Evolutionary conservation across 2,113 vertebrate species (phyloP).

Genomic region (Eleginops maclovinus): DNA sequence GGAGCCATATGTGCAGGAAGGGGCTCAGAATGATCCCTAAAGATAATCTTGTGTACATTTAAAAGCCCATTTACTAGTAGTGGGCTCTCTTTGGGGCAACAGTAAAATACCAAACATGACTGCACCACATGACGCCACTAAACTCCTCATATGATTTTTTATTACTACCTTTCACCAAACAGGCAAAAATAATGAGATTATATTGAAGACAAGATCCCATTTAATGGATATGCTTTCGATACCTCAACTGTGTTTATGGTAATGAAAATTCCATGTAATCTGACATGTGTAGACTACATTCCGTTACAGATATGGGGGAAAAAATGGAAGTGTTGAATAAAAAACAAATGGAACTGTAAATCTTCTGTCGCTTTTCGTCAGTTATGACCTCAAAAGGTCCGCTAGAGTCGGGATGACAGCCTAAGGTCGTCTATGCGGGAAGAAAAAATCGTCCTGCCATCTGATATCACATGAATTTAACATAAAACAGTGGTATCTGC

Average conservation of each 20-base stretch:
- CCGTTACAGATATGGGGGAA: constrained; percentile 15
- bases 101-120: constrained; percentile 50
- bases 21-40: constrained; percentile 67
- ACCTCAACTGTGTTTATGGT: background rate
- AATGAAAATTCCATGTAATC: constrained; percentile 34
- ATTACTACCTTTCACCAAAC: constrained; percentile 63
- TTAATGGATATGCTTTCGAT: constrained; percentile 12
- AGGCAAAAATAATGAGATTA: constrained; percentile 21
- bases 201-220: background rate
- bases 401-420: background rate
- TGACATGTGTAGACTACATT: constrained; percentile 12
- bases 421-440: background rate
- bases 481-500: background rate
- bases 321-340: background rate
- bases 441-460: background rate
- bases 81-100: constrained; percentile 20
- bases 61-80: constrained; percentile 67
- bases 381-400: constrained; percentile 35
- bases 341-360: constrained; percentile 28
- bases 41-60: constrained; percentile 74
- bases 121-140: constrained; percentile 14
- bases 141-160: constrained; percentile 49
- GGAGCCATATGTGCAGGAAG: constrained; percentile 71
- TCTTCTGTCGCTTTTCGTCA: constrained; percentile 24
- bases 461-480: constrained; percentile 34